Percentiles rank a stretch among this genome's conserved stretches.
Conservation (phyloP, 53 echinoderm and acorn worm species). For the Actinopyga echinites region DNA sequence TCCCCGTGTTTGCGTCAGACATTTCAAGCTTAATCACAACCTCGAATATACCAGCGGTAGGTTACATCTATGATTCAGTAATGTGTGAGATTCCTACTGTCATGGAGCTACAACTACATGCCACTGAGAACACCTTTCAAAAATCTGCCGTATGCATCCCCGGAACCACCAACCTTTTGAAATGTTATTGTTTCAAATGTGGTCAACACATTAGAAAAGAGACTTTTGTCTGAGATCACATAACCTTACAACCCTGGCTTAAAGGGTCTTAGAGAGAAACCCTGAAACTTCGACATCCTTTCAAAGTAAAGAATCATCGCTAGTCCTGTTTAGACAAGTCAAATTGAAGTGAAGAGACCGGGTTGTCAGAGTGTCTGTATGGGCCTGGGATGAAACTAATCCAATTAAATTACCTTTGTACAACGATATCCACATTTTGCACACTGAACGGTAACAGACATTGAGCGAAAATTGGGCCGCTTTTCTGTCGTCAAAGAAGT, state of each 20-base stretch:
- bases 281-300: constrained; percentile 12
- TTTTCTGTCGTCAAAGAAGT: constrained; percentile 15
- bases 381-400: constrained; percentile 37
- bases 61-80: too few relatives aligned
- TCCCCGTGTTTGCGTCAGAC: too few relatives aligned
- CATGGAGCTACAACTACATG: too few relatives aligned
- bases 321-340: constrained; percentile 6
- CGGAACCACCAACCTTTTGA: too few relatives aligned
- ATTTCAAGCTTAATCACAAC: too few relatives aligned
- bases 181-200: background rate
- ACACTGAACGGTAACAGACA: constrained; percentile 20
- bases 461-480: constrained; percentile 4
- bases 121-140: too few relatives aligned
- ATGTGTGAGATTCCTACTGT: too few relatives aligned
- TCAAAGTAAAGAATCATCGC: constrained; percentile 12
- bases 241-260: constrained; percentile 6
- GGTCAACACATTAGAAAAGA: too few relatives aligned
- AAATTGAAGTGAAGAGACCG: background rate
- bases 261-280: background rate
- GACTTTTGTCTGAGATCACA: too few relatives aligned
- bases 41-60: too few relatives aligned
- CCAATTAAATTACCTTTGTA: constrained; percentile 32
- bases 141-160: too few relatives aligned
- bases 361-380: constrained; percentile 14
- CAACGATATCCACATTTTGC: constrained; percentile 30